Evolutionary conservation across 2,888 invertebrate species (phyloP).

Genomic region (Dendrolimus pini): DNA sequence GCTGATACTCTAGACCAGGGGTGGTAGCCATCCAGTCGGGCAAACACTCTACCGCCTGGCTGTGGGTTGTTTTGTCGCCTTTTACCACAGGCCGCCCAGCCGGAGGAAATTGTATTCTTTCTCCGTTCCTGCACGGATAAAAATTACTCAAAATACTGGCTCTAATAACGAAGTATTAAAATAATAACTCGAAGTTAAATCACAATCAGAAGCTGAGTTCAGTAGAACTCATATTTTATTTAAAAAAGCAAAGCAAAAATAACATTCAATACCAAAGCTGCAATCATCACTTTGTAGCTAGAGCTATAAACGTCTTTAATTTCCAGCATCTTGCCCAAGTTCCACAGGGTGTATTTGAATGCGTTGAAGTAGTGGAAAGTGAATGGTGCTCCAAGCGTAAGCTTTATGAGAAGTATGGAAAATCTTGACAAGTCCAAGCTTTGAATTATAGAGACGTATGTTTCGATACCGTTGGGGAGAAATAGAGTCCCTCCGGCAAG

Average conservation of each 20-base stretch:
- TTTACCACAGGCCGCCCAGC: too few relatives aligned
- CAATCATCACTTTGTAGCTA: conserved; percentile 27
- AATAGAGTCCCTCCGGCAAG: conserved; percentile 41
- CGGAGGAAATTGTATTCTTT: too few relatives aligned
- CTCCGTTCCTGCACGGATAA: too few relatives aligned
- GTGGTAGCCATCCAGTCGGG: too few relatives aligned
- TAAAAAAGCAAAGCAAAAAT: conserved; percentile 27
- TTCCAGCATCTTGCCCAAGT: conserved; percentile 29
- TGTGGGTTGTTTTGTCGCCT: too few relatives aligned
- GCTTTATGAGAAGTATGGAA: conserved; percentile 33
- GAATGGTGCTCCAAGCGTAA: conserved; percentile 40
- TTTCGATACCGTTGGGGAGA: conserved; percentile 49
- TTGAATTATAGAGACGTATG: conserved; percentile 50
- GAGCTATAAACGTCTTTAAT: conserved; percentile 32
- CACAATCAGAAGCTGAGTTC: too few relatives aligned
- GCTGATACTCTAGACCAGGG: too few relatives aligned
- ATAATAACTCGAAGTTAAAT: not conserved
- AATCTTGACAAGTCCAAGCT: conserved; percentile 36
- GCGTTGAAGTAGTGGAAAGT: conserved; percentile 51
- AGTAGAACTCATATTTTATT: too few relatives aligned
- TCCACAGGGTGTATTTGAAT: conserved; percentile 46
- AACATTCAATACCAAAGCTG: conserved; percentile 14
- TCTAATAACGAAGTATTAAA: not conserved
- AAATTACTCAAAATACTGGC: not conserved
- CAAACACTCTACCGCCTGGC: too few relatives aligned